Percentiles rank a stretch among this genome's conserved stretches.
phyloP scores from a whole-genome alignment of 2,113 vertebrate genomes.

The Syngnathus scovelli region DNA sequence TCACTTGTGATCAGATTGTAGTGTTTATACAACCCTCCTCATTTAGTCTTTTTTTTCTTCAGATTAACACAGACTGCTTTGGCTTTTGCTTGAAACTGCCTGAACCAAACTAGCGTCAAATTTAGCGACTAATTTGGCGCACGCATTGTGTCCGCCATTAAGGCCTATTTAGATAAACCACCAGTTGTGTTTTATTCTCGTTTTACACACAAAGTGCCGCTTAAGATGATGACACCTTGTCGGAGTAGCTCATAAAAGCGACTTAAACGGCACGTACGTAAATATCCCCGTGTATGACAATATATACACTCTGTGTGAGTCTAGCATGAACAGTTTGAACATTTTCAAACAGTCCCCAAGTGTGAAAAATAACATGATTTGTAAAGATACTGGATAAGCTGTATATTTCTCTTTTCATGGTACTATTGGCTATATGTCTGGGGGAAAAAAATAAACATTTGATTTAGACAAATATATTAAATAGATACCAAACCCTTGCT shows the following conservation, averaged over 20 bases:
- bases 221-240: constrained; percentile 1
- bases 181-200: constrained; percentile 19
- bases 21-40: neutral
- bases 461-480: too few species aligned
- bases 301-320: too few species aligned
- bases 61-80: neutral
- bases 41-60: neutral
- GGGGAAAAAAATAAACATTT: too few species aligned
- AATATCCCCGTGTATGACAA: constrained; percentile 14
- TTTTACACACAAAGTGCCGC: constrained; percentile 2
- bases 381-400: too few species aligned
- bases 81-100: neutral
- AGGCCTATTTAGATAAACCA: constrained; percentile 23
- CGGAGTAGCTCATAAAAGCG: constrained; percentile 7
- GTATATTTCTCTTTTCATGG: too few species aligned
- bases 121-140: neutral
- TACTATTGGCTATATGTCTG: too few species aligned
- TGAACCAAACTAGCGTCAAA: neutral
- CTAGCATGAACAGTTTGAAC: too few species aligned
- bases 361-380: too few species aligned
- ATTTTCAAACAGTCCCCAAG: too few species aligned
- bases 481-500: too few species aligned
- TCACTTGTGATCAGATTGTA: neutral
- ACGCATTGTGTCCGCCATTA: neutral
- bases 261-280: constrained; percentile 12